phyloP scores from a whole-genome alignment of 2,113 vertebrate genomes.

The Choloepus hoffmanni region DNA sequence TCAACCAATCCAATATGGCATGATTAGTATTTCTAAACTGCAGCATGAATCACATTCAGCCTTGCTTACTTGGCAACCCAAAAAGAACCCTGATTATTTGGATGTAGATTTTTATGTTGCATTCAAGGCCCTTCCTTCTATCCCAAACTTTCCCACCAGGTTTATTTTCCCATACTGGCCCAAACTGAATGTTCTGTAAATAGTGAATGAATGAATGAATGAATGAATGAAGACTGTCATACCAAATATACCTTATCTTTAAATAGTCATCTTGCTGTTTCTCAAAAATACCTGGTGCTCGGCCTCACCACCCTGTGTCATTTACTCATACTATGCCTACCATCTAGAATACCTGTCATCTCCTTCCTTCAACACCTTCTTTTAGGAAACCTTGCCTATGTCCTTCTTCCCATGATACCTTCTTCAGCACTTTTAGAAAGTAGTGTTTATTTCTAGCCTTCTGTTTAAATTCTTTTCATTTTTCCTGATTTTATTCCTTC shows the following conservation, averaged over 20 bases:
- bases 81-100: background rate
- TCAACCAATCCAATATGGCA: background rate
- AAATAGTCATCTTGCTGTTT: background rate
- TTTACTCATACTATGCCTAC: slow-evolving; percentile 38
- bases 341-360: background rate
- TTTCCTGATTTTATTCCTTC: background rate
- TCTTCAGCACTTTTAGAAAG: slow-evolving; percentile 29
- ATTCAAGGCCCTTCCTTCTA: slow-evolving; percentile 32
- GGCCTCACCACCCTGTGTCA: background rate
- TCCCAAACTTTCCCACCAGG: slow-evolving; percentile 37
- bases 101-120: slow-evolving; percentile 53
- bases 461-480: background rate
- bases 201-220: slow-evolving; percentile 49
- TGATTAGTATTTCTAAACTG: slow-evolving; percentile 23
- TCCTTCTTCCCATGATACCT: background rate
- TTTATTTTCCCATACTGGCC: slow-evolving; percentile 49
- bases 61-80: background rate
- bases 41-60: slow-evolving; percentile 20
- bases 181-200: slow-evolving; percentile 33
- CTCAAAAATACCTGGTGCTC: background rate
- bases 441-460: background rate
- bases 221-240: background rate
- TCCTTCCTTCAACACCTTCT: background rate
- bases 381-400: background rate
- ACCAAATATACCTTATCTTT: background rate